These are phyloP conservation scores for Microcebus ravelobensis DNA, from an alignment of 2,113 vertebrate genomes.

Conservation along the genomic window DNA sequence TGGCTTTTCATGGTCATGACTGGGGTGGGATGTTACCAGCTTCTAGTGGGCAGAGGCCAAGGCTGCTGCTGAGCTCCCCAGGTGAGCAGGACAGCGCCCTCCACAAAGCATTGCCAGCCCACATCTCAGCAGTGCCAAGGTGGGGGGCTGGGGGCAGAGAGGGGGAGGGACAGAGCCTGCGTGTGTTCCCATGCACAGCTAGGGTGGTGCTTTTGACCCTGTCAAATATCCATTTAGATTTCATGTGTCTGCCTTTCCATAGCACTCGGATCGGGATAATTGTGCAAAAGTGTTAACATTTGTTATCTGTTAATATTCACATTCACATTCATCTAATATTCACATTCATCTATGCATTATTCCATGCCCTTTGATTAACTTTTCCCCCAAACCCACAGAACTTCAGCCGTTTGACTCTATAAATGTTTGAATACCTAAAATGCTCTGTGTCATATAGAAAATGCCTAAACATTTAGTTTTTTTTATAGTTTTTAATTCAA, in stretches of 20 bases:
- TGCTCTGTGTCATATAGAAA: not conserved
- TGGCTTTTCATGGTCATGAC: not conserved
- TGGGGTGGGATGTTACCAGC: not conserved
- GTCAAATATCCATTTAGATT: not conserved
- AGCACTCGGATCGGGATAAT: not conserved
- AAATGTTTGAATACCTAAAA: not conserved
- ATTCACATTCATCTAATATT: not conserved
- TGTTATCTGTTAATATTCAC: not conserved
- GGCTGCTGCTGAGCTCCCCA: not conserved
- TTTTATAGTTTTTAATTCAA: not conserved
- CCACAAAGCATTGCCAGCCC: not conserved
- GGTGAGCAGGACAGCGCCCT: rapidly evolving
- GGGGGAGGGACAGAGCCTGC: rapidly evolving
- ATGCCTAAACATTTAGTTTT: not conserved
- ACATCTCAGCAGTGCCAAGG: rapidly evolving
- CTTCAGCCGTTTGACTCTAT: not conserved
- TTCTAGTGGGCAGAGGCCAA: not conserved
- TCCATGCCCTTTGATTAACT: not conserved
- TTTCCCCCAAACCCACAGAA: not conserved
- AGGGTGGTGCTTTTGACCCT: not conserved
- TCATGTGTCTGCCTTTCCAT: not conserved
- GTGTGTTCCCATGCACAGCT: rapidly evolving
- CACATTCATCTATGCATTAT: not conserved
- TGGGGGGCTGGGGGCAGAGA: not conserved
- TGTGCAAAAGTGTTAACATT: not conserved